Evolutionary conservation across 2,888 invertebrate genomes (phyloP).

Genomic region (Macrosiphum euphorbiae): DNA sequence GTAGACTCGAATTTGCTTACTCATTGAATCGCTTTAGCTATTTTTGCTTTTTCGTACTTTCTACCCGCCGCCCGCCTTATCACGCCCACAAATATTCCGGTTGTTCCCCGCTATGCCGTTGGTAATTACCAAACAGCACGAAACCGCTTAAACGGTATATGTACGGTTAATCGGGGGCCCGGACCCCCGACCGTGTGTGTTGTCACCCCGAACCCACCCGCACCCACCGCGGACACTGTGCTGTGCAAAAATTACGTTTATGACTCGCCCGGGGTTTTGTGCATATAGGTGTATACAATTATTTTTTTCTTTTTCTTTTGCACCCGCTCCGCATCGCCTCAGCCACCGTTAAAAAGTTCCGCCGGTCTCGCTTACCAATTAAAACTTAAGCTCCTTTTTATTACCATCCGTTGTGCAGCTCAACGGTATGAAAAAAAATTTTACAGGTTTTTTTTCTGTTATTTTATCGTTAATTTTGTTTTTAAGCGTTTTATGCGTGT

Average conservation of each 20-base stretch:
- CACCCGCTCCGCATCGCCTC: neutral
- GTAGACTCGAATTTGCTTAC: neutral
- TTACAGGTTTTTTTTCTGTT: neutral
- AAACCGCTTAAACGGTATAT: conserved; percentile 39
- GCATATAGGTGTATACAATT: neutral
- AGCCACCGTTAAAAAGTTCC: conserved; percentile 39
- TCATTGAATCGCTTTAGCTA: conserved; percentile 18
- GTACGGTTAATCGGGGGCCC: conserved; percentile 29
- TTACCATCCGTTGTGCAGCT: neutral
- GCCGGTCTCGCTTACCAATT: conserved; percentile 25
- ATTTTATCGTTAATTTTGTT: conserved; percentile 15
- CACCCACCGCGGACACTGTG: neutral
- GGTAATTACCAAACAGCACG: conserved; percentile 55
- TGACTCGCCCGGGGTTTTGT: conserved; percentile 17
- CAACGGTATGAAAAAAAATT: neutral
- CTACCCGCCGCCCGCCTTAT: neutral
- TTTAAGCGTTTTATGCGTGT: neutral
- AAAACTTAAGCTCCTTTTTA: conserved; percentile 52
- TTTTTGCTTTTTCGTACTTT: neutral
- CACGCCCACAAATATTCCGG: neutral
- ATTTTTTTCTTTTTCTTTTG: conserved; percentile 20
- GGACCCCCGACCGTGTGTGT: conserved; percentile 43
- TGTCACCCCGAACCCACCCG: neutral
- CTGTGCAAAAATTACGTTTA: conserved; percentile 29
- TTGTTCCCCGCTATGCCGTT: neutral